Evolutionary conservation across 2,113 vertebrate species (phyloP), one percentile per base, ranked within the genome.

Genomic region (Tragulus kanchil): DNA sequence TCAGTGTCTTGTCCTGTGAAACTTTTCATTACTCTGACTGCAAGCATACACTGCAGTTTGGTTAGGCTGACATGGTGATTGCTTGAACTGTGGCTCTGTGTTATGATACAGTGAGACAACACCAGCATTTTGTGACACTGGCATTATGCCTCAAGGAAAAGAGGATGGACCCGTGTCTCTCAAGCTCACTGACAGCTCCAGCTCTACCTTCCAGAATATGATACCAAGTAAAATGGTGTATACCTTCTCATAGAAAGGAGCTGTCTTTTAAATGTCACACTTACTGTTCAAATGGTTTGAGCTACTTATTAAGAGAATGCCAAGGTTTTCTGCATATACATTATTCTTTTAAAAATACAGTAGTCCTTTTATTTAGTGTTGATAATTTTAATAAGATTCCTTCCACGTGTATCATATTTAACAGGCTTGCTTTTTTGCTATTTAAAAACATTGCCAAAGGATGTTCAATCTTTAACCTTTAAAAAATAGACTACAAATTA

Each of bases 71-170:
- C 59, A 50, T 6, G 21, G 56, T n/a, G 75, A 65, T 52, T 69
- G 14, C 82, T 65, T 94, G 59, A 90, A 88, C 94, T 94, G 5
- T 89, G 93, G 85, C 79, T 28, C 48, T 31, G 19, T 64, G 45
- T 86, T 93, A 62, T 52, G 56, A 69, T 77, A 85, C 16, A 71
- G 71, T 65, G 58, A 95, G 83, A 85, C 59, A 71, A 56, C 21
- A 85, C 36, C 89, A 93, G 15, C 48, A 45, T 50, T 87, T 64
- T 17, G 45, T 90, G 77, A 93, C 89, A 77, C 56, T 67, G 56
- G 54, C 36, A 54, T 90, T 93, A 62, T 88, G 42, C 59, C 81
- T 82, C 21, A 69, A 64, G 69, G 25, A 12, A 89, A 83, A 83
- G 8, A 85, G 64, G 65, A 42, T 2, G 23, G 56, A 16, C 36